phyloP scores from a whole-genome alignment of 2,797 vertebrate genomes.

The Austrolebias charrua region DNA sequence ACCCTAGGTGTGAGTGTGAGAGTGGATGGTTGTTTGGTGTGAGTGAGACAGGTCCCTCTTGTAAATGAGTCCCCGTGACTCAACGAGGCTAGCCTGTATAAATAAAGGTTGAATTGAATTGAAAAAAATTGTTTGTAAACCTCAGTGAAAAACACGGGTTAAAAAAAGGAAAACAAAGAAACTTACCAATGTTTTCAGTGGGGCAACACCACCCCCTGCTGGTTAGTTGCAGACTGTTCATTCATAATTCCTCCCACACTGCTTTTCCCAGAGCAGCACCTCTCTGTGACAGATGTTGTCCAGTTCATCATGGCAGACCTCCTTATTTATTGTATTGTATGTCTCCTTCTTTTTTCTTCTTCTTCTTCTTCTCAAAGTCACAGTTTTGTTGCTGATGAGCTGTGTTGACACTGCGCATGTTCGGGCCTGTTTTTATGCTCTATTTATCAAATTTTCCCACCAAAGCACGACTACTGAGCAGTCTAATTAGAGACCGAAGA shows the following conservation, averaged over 20 bases:
- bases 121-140: too few relatives aligned
- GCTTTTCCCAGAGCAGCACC: slow-evolving; percentile 10
- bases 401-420: slow-evolving; percentile 8
- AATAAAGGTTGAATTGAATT: too few relatives aligned
- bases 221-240: slow-evolving; percentile 45
- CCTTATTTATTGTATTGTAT: slow-evolving; percentile 5
- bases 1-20: too few relatives aligned
- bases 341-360: too few relatives aligned
- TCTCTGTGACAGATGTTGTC: slow-evolving; percentile 11
- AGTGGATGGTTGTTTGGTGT: too few relatives aligned
- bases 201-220: slow-evolving; percentile 63
- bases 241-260: slow-evolving; percentile 64
- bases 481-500: slow-evolving; percentile 34
- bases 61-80: too few relatives aligned
- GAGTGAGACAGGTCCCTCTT: too few relatives aligned
- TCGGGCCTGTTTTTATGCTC: slow-evolving; percentile 12
- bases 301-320: slow-evolving; percentile 5
- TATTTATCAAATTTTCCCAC: slow-evolving; percentile 19
- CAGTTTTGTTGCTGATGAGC: background rate
- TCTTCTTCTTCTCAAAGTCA: slow-evolving; percentile 8
- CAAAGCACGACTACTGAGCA: slow-evolving; percentile 7
- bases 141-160: background rate
- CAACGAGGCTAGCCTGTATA: too few relatives aligned
- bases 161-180: background rate
- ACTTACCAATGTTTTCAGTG: slow-evolving; percentile 59